These are phyloP conservation scores for Spicauda simplicius DNA, from an alignment of 2,888 invertebrate species.

Conservation along the genomic window DNA sequence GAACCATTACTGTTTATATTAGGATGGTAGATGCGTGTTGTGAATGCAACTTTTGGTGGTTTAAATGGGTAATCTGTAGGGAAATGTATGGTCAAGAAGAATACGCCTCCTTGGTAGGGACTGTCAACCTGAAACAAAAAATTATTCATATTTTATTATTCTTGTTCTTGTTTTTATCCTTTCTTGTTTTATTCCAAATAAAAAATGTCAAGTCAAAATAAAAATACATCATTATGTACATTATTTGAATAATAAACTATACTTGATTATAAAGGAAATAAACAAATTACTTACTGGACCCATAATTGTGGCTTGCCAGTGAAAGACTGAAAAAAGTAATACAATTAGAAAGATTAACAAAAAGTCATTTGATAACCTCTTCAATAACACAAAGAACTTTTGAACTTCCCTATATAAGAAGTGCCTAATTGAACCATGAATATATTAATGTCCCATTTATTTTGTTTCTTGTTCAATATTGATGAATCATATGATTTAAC, in stretches of 20 bases:
- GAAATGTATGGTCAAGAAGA: slow-evolving; percentile 99
- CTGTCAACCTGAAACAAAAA: slow-evolving; percentile 94
- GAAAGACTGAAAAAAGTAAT: slow-evolving; percentile 94
- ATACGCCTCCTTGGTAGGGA: slow-evolving; percentile 99
- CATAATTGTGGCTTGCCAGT: slow-evolving; percentile 99
- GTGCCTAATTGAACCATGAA: background rate
- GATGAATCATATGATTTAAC: slow-evolving; percentile 13
- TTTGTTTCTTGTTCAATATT: background rate
- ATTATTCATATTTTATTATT: no score
- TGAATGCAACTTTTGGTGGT: slow-evolving; percentile 99
- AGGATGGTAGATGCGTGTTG: slow-evolving; percentile 99
- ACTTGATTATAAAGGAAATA: slow-evolving; percentile 27
- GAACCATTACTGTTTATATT: slow-evolving; percentile 99
- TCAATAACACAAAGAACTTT: background rate
- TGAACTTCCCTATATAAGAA: slow-evolving; percentile 23
- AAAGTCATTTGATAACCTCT: background rate
- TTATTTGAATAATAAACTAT: no score
- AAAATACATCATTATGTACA: no score
- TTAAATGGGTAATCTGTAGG: slow-evolving; percentile 99
- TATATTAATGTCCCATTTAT: background rate
- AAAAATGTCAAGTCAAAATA: no score
- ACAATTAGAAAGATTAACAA: background rate
- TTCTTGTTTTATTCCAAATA: no score
- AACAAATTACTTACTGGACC: slow-evolving; percentile 94
- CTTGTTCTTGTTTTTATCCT: background rate